Evolutionary conservation across 2,888 invertebrate genomes (phyloP), one percentile per base, ranked within the genome.

Genomic region (Brenthis daphne): DNA sequence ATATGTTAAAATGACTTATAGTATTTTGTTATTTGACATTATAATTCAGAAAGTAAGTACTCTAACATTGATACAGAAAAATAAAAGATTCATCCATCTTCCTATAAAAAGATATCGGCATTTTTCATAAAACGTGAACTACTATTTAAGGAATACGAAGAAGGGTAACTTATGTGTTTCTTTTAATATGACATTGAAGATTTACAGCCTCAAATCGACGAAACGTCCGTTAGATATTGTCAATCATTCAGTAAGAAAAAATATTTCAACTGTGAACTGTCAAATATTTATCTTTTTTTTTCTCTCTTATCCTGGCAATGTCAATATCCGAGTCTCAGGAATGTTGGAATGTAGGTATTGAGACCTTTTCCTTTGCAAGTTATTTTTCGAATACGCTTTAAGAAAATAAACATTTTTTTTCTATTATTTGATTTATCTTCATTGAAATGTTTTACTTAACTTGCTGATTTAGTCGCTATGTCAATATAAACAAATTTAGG

Each of bases 201-300:
- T 73, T 73, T 69, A 61, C 71, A 67, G 69, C 72, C 75, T 72
- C 77, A 80, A 82, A 83, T 78, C 75, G 77, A 76, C 74, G 77
- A 77, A 77, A 78, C 64, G 55, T 55, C 68, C 61, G 67, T 57
- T 65, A 64, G 68, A 79, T 82, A 81, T 84, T 85, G 83, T 85
- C 84, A 86, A 86, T 87, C 83, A 85, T 82, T 81, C 80, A 76
- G 75, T 75, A 77, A 77, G 77, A 75, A 78, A 82, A 71, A 80
- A 83, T 82, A 82, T 82, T 77, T 79, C 79, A 79, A 80, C 82
- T 79, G 80, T 79, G 78, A 82, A 84, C 82, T 85, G 85, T 86
- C 86, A 87, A 86, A 87, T 87, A 85, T 71, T 73, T 75, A 70
- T 73, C 76, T 76, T 78, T 81, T 75, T 82, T 82, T 80, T 80